phyloP scores from a whole-genome alignment of 2,888 invertebrate genomes.

The Drosophila silvestris region DNA sequence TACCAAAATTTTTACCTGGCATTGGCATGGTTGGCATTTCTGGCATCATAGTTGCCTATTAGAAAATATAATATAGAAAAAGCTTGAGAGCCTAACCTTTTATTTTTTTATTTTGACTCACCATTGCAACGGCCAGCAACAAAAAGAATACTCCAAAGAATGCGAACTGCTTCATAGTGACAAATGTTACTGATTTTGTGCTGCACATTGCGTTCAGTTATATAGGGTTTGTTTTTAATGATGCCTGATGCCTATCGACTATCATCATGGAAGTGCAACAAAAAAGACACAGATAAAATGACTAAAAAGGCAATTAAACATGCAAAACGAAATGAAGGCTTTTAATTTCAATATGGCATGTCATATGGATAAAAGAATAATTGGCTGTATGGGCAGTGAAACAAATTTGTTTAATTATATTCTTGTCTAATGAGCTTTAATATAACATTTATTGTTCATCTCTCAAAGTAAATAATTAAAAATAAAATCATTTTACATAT shows the following conservation, averaged over 20 bases:
- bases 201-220: slow-evolving; percentile 20
- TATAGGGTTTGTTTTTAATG: slow-evolving; percentile 40
- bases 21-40: slow-evolving; percentile 25
- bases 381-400: not conserved
- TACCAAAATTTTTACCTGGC: not conserved
- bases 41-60: slow-evolving; percentile 21
- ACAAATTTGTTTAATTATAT: slow-evolving; percentile 27
- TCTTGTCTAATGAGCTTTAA: slow-evolving; percentile 1
- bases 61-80: not conserved
- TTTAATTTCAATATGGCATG: slow-evolving; percentile 47
- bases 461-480: slow-evolving; percentile 3
- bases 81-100: too few species aligned
- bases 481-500: not conserved
- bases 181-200: slow-evolving; percentile 42
- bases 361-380: slow-evolving; percentile 9
- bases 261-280: slow-evolving; percentile 4
- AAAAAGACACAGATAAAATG: slow-evolving; percentile 9
- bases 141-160: slow-evolving; percentile 60
- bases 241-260: slow-evolving; percentile 1
- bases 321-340: not conserved
- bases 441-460: slow-evolving; percentile 3
- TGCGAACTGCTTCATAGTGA: slow-evolving; percentile 66
- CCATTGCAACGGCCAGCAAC: slow-evolving; percentile 59
- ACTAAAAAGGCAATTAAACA: slow-evolving; percentile 35
- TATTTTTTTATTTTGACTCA: slow-evolving; percentile 35